Evolutionary conservation across 1,140 invertebrate genomes (phyloP).

Genomic region (Rhagoletis zephyria): DNA sequence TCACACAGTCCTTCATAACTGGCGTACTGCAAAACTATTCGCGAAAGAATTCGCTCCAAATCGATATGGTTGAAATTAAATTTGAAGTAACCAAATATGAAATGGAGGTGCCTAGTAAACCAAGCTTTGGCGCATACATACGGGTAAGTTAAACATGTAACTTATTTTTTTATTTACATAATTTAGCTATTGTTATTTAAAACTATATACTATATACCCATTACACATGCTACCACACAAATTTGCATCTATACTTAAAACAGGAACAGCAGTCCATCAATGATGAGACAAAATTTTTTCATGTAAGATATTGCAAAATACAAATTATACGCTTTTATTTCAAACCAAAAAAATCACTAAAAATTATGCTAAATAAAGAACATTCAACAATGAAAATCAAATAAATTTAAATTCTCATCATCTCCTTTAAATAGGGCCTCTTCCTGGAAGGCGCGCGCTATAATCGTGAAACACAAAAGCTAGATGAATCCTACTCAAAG

Average conservation of each 20-base stretch:
- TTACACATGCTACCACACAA: constrained; percentile 40
- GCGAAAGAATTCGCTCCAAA: constrained; percentile 85
- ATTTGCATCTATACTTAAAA: not conserved
- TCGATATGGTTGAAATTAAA: constrained; percentile 88
- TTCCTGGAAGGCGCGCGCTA: constrained; percentile 91
- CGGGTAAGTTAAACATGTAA: constrained; percentile 67
- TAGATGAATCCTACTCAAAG: constrained; percentile 85
- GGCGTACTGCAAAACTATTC: constrained; percentile 94
- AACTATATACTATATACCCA: not conserved
- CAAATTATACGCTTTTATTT: too few species aligned
- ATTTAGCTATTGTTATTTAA: too few species aligned
- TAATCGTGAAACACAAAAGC: constrained; percentile 78
- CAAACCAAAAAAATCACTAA: too few species aligned
- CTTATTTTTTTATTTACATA: too few species aligned
- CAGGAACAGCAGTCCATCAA: constrained; percentile 70
- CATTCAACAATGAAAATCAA: too few species aligned
- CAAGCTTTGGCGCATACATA: constrained; percentile 80
- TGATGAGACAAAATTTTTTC: constrained; percentile 70
- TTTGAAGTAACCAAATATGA: constrained; percentile 83
- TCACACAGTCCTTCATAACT: constrained; percentile 95
- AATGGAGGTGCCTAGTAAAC: constrained; percentile 71
- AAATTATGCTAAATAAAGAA: too few species aligned
- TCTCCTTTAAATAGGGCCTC: constrained; percentile 78
- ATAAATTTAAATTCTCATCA: too few species aligned
- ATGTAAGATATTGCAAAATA: constrained; percentile 63